A percentile compares a stretch with the other conserved stretches of the same genome.
Conservation (phyloP, 2,888 invertebrate genomes). For the Elgonia sp. region DNA sequence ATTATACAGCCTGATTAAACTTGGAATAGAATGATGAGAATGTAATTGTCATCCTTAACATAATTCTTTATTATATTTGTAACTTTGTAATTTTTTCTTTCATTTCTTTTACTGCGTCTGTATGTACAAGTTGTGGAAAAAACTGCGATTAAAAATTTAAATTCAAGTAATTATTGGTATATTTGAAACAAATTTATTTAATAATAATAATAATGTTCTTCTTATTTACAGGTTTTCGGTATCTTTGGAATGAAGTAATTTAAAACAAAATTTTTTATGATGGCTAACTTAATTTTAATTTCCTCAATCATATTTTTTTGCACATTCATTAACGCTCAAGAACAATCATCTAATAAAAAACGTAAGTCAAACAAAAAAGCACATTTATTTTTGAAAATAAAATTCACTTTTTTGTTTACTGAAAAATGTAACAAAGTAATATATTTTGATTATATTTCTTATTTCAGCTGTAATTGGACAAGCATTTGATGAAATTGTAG, state of each 20-base stretch:
- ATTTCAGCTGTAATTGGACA: conserved; percentile 83
- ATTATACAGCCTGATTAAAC: background rate
- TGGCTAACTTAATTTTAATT: conserved; percentile 83
- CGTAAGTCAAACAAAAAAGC: conserved; percentile 81
- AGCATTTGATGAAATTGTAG: conserved; percentile 87
- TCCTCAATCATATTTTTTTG: conserved; percentile 82
- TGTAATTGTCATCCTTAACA: conserved; percentile 13
- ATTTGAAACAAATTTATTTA: too few relatives aligned
- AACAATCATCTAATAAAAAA: conserved; percentile 82
- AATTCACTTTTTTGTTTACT: too few relatives aligned
- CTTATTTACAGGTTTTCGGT: conserved; percentile 62
- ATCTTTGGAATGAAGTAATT: conserved; percentile 60
- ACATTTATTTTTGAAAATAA: too few relatives aligned
- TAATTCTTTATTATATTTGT: too few relatives aligned
- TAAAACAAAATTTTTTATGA: conserved; percentile 62
- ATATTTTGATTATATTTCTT: background rate
- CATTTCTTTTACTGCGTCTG: too few relatives aligned
- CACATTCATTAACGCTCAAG: conserved; percentile 84
- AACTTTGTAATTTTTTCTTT: too few relatives aligned
- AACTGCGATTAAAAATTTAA: too few relatives aligned
- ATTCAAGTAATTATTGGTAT: too few relatives aligned
- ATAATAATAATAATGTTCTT: background rate
- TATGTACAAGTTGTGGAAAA: too few relatives aligned
- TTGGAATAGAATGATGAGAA: conserved; percentile 19
- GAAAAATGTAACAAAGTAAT: too few relatives aligned